phyloP scores from a whole-genome alignment of 2,797 vertebrate genomes.

The Hybognathus amarus region DNA sequence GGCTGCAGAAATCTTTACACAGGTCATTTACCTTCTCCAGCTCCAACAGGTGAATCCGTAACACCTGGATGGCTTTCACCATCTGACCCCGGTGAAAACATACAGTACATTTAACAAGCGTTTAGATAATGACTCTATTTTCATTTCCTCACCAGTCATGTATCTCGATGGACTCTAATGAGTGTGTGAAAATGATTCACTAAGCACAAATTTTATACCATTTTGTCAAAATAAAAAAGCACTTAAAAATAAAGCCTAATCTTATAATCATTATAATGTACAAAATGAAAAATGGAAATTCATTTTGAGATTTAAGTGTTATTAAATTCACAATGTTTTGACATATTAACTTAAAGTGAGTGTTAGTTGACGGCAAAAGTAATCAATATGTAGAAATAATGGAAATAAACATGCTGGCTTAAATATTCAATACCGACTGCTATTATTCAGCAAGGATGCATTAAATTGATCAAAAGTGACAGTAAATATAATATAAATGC shows the following conservation, averaged over 20 bases:
- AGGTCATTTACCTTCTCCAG: conserved; percentile 88
- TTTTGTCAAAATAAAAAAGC: neutral
- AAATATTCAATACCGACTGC: neutral
- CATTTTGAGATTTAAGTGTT: neutral
- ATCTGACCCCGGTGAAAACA: conserved; percentile 66
- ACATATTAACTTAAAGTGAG: neutral
- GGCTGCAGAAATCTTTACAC: conserved; percentile 89
- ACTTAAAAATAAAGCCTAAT: neutral
- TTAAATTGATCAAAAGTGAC: neutral
- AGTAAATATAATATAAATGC: neutral
- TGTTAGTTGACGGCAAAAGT: too few species aligned
- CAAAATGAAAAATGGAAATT: neutral
- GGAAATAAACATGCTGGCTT: neutral
- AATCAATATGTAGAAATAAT: too few species aligned
- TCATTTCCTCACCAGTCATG: neutral
- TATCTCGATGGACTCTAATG: neutral
- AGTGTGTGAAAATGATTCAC: neutral
- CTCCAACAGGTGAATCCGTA: conserved; percentile 87
- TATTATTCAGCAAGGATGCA: neutral
- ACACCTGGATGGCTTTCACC: conserved; percentile 89
- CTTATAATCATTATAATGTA: neutral
- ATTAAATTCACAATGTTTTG: neutral
- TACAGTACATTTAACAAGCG: neutral
- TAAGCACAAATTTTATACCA: neutral
- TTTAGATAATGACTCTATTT: too few species aligned